These are phyloP conservation scores for Acrossocheilus fasciatus DNA, from an alignment of 2,797 vertebrate species.

Conservation along the genomic window DNA sequence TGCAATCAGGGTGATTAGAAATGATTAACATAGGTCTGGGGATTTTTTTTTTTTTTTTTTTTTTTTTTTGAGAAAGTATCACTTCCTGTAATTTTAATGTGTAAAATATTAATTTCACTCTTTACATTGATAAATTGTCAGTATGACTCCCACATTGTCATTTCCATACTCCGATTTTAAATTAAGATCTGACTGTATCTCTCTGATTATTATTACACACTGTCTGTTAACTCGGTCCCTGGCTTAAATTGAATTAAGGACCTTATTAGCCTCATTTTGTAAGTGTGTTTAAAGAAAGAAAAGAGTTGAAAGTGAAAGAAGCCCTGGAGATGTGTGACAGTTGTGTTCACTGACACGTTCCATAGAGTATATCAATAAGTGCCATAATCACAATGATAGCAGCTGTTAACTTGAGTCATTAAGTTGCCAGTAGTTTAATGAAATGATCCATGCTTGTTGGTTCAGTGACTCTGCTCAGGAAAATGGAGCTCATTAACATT, in stretches of 20 bases:
- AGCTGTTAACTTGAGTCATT: conserved; percentile 51
- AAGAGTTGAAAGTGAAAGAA: background rate
- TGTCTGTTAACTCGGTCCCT: conserved; percentile 32
- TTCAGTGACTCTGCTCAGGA: conserved; percentile 26
- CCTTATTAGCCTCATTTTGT: conserved; percentile 43
- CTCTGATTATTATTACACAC: conserved; percentile 39
- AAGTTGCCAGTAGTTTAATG: conserved; percentile 44
- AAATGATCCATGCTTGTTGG: conserved; percentile 45
- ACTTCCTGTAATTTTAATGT: conserved; percentile 65
- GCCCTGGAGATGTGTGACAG: conserved; percentile 13
- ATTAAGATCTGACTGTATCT: conserved; percentile 49
- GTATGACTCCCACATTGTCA: conserved; percentile 45
- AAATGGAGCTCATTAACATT: conserved; percentile 44
- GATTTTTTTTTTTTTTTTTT: background rate
- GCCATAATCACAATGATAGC: conserved; percentile 42
- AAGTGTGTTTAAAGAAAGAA: conserved; percentile 41
- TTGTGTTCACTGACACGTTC: conserved; percentile 27
- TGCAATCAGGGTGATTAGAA: conserved; percentile 80
- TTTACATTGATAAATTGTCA: conserved; percentile 61
- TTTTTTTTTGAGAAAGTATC: conserved; percentile 65
- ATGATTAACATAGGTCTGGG: conserved; percentile 67
- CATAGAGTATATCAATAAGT: conserved; percentile 31
- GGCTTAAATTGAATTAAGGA: conserved; percentile 45
- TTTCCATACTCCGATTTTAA: conserved; percentile 17
- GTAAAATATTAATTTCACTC: conserved; percentile 59